Base-by-base conservation (phyloP, 2,888 invertebrate genomes). In the Amorpha juglandis region DNA sequence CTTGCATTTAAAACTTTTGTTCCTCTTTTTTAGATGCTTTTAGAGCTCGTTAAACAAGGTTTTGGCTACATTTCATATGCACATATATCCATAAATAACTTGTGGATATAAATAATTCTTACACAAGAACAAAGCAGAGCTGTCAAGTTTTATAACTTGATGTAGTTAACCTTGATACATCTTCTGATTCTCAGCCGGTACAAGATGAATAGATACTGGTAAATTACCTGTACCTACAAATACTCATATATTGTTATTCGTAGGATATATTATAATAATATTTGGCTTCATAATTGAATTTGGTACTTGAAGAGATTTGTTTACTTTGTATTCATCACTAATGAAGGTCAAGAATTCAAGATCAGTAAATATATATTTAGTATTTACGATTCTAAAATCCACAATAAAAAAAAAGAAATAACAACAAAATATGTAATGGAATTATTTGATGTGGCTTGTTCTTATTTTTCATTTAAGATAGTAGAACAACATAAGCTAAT, bases 131-230 rank as follows among this genome's bases (percentile, higher is more conserved):
- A 64, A 58, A 58, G 35, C 53, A 42, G 6, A 45, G 35, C 64
- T 53, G 58, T 55, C 64, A 48, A 38, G 64, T 48, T 48, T 55
- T 33, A 64, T 48, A 35, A 33, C 45, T 42, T 47, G 16, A 35
- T 58, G 58, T 48, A 47, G 47, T 48, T 47, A 48, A 48, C 64
- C 64, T 64, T 64, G 58, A 64, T 11, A 33, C 16, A 48, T 64
- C 48, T 35, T 64, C 48, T 58, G 53, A 55, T 64, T 58, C 47
- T 58, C 38, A 58, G 33, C 53, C 35, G 35, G 35, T 58, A 19
- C 19, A 50, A 19, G 19, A 50, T 58, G 21, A 53, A 53, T 35
- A 33, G 58, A 19, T 19, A 42, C 38, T 42, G 33, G 35, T 48
- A 50, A 42, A 53, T 3, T 19, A 16, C 16, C 3, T 0, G 16